Conservation (phyloP, 2,113 vertebrate genomes). For the Andinoacara biseriatus region DNA sequence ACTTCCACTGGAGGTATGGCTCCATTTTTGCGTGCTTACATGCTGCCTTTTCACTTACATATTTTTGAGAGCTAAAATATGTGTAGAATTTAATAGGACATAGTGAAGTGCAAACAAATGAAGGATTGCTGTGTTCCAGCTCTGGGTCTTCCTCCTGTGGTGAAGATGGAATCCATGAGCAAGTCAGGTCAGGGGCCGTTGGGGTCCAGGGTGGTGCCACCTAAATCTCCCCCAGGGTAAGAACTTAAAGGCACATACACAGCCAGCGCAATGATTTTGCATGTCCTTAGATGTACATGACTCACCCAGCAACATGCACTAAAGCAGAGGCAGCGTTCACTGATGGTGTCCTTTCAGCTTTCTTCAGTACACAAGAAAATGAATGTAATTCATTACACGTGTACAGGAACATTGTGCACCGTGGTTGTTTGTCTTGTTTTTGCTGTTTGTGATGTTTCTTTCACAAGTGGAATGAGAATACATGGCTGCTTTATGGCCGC, state of each 20-base stretch:
- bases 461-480: constrained; percentile 14
- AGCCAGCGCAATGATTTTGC: background rate
- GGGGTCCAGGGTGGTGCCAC: constrained; percentile 84
- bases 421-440: background rate
- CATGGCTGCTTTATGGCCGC: constrained; percentile 25
- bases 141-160: constrained; percentile 81
- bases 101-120: background rate
- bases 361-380: background rate
- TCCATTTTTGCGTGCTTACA: background rate
- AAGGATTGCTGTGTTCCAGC: constrained; percentile 58
- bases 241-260: background rate
- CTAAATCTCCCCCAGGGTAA: constrained; percentile 84
- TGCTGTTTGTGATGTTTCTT: constrained; percentile 9
- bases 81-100: background rate
- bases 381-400: background rate
- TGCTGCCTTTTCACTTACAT: background rate
- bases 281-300: background rate
- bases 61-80: background rate
- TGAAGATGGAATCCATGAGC: constrained; percentile 89
- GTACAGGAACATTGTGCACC: background rate
- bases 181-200: constrained; percentile 80
- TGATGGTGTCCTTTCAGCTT: background rate
- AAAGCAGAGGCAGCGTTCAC: background rate
- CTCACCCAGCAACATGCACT: too few relatives aligned
- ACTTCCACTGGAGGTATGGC: constrained; percentile 90